Conservation (phyloP, 2,797 vertebrate species). For the Periparus ater region DNA sequence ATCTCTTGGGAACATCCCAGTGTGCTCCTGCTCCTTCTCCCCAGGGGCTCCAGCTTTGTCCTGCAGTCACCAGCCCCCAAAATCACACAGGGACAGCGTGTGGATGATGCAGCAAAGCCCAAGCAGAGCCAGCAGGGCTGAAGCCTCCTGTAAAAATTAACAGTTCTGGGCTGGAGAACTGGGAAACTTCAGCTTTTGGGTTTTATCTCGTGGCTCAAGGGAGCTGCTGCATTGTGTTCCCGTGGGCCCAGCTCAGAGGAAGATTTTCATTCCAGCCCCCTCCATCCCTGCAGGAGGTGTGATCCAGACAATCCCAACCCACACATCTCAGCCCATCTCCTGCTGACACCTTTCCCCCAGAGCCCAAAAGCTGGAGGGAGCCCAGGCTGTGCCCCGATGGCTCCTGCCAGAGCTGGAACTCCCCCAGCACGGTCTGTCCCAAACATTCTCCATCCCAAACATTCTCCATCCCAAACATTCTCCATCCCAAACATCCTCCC, state of each 20-base stretch:
- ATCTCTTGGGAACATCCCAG: background rate
- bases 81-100: accelerated
- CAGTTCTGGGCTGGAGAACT: background rate
- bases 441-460: background rate
- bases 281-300: background rate
- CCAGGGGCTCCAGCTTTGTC: background rate
- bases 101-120: background rate
- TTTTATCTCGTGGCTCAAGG: background rate
- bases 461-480: background rate
- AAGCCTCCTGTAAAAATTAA: background rate
- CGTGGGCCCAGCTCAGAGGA: background rate
- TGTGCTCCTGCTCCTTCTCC: background rate
- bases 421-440: background rate
- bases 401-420: background rate
- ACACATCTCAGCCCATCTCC: background rate
- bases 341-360: background rate
- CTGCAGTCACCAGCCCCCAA: background rate
- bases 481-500: background rate
- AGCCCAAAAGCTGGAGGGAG: background rate
- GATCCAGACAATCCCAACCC: background rate
- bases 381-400: accelerated
- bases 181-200: background rate
- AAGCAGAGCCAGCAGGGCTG: background rate
- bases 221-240: background rate
- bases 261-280: background rate